These are phyloP conservation scores for Diorhabda carinulata DNA, from an alignment of 1,140 invertebrate species.

Conservation along the genomic window DNA sequence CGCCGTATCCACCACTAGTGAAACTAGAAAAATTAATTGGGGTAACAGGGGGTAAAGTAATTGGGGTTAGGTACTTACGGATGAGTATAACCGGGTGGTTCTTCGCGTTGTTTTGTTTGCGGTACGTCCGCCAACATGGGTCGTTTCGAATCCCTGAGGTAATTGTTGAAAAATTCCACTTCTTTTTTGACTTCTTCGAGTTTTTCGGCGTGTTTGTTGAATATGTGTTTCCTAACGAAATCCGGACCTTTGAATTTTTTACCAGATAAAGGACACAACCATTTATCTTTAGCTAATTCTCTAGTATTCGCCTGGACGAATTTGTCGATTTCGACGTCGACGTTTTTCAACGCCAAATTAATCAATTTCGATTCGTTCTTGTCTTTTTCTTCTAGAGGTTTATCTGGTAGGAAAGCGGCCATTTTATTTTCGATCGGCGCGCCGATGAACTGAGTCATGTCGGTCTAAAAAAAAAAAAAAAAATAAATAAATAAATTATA, in stretches of 20 bases:
- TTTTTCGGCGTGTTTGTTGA: slow-evolving; percentile 96
- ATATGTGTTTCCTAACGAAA: slow-evolving; percentile 97
- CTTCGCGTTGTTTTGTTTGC: slow-evolving; percentile 49
- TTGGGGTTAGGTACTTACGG: slow-evolving; percentile 42
- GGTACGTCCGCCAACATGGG: slow-evolving; percentile 90
- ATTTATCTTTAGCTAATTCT: slow-evolving; percentile 95
- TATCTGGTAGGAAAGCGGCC: slow-evolving; percentile 75
- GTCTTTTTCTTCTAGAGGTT: slow-evolving; percentile 40
- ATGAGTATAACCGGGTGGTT: slow-evolving; percentile 50
- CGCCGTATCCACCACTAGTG: slow-evolving; percentile 48
- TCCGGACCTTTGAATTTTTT: slow-evolving; percentile 99
- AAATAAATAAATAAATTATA: slow-evolving; percentile 5
- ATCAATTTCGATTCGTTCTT: slow-evolving; percentile 45
- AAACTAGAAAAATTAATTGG: slow-evolving; percentile 26
- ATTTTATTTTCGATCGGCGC: slow-evolving; percentile 73
- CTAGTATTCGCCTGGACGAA: slow-evolving; percentile 92
- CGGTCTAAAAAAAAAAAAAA: slow-evolving; percentile 34
- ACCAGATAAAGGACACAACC: slow-evolving; percentile 96
- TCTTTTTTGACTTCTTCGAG: slow-evolving; percentile 95
- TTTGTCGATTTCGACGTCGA: slow-evolving; percentile 91
- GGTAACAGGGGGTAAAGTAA: no score
- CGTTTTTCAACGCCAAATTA: slow-evolving; percentile 63
- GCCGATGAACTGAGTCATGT: slow-evolving; percentile 46
- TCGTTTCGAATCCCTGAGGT: slow-evolving; percentile 89
- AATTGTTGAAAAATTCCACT: slow-evolving; percentile 97